Evolutionary conservation across 2,888 invertebrate genomes (phyloP).

Genomic region (Ecliptopera silaceata): DNA sequence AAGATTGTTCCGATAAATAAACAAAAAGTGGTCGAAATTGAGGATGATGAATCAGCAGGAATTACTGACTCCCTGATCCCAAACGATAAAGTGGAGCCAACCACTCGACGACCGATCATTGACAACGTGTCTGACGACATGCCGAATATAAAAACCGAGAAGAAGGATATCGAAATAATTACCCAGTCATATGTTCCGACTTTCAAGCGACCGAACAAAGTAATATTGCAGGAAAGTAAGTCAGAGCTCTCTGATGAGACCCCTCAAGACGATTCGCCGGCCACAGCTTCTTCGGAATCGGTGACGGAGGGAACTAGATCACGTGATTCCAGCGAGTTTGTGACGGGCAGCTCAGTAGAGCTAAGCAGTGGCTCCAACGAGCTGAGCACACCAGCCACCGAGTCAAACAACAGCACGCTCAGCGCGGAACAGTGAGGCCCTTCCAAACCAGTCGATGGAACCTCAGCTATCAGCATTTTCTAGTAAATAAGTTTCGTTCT

Average conservation of each 20-base stretch:
- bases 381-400: background rate
- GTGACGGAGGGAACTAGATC: conserved; percentile 36
- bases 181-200: conserved; percentile 70
- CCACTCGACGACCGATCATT: conserved; percentile 68
- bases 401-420: conserved; percentile 28
- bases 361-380: conserved; percentile 9
- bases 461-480: conserved; percentile 76
- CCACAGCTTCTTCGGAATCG: conserved; percentile 41
- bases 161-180: conserved; percentile 74
- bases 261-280: conserved; percentile 31
- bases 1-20: conserved; percentile 56
- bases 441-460: conserved; percentile 47
- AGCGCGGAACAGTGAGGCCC: conserved; percentile 48
- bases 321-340: conserved; percentile 24
- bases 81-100: conserved; percentile 69
- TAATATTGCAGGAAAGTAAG: conserved; percentile 61
- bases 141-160: conserved; percentile 52
- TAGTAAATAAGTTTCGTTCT: conserved; percentile 76
- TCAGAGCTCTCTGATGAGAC: conserved; percentile 13
- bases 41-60: conserved; percentile 60
- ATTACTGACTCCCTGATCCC: conserved; percentile 71
- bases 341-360: conserved; percentile 9
- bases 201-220: conserved; percentile 68
- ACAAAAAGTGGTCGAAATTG: conserved; percentile 67
- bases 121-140: conserved; percentile 69